A percentile compares a stretch with the other conserved stretches of the same genome.
phyloP scores from a whole-genome alignment of 1,140 invertebrate species.

The Sarcophaga bullata region DNA sequence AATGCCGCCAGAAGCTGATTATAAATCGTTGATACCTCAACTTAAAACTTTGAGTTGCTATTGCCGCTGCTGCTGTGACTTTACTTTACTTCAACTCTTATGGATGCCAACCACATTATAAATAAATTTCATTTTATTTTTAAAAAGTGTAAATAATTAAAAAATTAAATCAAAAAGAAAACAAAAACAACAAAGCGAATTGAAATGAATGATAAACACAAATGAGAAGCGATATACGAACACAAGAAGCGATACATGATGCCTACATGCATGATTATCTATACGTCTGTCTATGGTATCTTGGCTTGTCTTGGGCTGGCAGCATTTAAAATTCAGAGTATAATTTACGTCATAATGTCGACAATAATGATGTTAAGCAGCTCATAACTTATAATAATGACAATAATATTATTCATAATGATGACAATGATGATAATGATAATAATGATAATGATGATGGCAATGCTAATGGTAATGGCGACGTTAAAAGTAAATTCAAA shows the following conservation, averaged over 20 bases:
- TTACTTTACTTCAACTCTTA: too few relatives aligned
- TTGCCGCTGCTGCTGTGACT: too few relatives aligned
- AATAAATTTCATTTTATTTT: not conserved
- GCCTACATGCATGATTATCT: too few relatives aligned
- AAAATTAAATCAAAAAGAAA: not conserved
- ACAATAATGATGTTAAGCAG: slow-evolving; percentile 14
- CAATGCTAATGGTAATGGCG: not conserved
- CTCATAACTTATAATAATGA: slow-evolving; percentile 5
- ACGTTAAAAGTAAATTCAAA: not conserved
- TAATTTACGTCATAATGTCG: not conserved
- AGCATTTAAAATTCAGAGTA: too few relatives aligned
- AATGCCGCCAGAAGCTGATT: slow-evolving; percentile 39
- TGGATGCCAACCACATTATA: too few relatives aligned
- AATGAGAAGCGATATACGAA: too few relatives aligned
- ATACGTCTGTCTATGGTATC: too few relatives aligned
- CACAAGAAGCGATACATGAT: too few relatives aligned
- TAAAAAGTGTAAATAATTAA: slow-evolving; percentile 9
- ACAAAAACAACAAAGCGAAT: not conserved
- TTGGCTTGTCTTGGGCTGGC: too few relatives aligned
- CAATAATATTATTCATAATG: not conserved
- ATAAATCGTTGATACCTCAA: slow-evolving; percentile 38
- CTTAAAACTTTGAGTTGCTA: not conserved
- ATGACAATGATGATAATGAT: not conserved
- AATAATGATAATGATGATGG: not conserved
- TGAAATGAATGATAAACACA: too few relatives aligned